These are phyloP conservation scores for Plagodis pulveraria DNA, from an alignment of 2,888 invertebrate genomes.

Conservation along the genomic window DNA sequence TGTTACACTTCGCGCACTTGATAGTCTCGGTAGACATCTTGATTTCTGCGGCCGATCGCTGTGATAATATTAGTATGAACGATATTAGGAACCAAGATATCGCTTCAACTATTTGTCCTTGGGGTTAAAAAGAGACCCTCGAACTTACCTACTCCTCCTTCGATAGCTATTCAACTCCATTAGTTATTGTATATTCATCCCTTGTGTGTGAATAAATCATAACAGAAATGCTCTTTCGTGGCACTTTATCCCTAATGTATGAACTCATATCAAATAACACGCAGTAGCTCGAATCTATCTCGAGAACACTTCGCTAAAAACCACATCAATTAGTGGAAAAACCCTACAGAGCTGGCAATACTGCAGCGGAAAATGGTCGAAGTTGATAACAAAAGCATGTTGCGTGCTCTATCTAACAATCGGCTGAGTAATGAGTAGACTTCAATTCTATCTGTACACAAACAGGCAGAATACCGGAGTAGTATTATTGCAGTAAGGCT, in stretches of 20 bases:
- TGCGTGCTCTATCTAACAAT: slow-evolving; percentile 68
- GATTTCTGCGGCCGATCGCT: too few species aligned
- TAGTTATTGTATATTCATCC: background rate
- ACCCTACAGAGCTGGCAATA: slow-evolving; percentile 37
- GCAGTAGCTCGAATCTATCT: too few species aligned
- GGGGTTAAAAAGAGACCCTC: background rate
- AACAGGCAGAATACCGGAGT: slow-evolving; percentile 10
- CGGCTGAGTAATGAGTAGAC: slow-evolving; percentile 66
- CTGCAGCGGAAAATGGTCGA: slow-evolving; percentile 46
- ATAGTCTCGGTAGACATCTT: too few species aligned
- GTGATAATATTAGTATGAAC: too few species aligned
- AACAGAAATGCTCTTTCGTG: too few species aligned
- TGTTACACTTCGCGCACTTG: too few species aligned
- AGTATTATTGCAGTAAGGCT: background rate
- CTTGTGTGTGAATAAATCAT: too few species aligned
- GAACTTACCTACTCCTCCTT: background rate
- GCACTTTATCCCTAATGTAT: background rate
- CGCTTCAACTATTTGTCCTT: background rate
- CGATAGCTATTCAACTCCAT: background rate
- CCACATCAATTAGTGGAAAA: slow-evolving; percentile 25
- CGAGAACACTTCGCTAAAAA: background rate
- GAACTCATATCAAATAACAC: background rate
- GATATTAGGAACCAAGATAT: background rate
- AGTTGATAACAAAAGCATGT: slow-evolving; percentile 59
- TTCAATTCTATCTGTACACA: slow-evolving; percentile 55